Evolutionary conservation across 2,113 vertebrate species (phyloP).

Genomic region (Nipponia nippon): DNA sequence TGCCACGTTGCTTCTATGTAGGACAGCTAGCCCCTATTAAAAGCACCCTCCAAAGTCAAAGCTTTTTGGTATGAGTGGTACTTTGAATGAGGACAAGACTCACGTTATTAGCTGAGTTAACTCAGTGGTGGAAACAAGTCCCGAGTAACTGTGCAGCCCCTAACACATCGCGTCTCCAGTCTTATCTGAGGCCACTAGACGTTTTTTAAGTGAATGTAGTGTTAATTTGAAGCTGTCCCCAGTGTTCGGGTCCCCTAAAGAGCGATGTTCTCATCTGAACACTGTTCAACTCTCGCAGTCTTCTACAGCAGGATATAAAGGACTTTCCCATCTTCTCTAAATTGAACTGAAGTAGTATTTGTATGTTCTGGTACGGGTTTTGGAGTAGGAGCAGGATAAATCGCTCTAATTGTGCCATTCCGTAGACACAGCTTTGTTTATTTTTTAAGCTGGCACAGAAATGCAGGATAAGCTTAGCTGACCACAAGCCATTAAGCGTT

Average conservation of each 20-base stretch:
- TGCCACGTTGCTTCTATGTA: accelerated
- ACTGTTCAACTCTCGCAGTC: background rate
- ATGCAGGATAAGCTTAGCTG: background rate
- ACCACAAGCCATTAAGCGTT: slow-evolving; percentile 31
- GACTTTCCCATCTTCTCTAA: background rate
- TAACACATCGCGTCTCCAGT: background rate
- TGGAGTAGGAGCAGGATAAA: background rate
- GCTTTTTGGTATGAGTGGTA: background rate
- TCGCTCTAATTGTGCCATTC: background rate
- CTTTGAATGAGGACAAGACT: background rate
- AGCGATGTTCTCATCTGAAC: background rate
- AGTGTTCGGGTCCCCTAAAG: background rate
- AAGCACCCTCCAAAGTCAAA: background rate
- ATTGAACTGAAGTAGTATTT: background rate
- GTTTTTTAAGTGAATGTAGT: background rate
- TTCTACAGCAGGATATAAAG: background rate
- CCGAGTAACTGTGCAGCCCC: background rate
- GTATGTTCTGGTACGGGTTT: background rate
- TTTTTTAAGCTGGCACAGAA: slow-evolving; percentile 27
- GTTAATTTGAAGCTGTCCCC: background rate
- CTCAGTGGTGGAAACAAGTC: background rate
- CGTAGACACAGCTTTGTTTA: slow-evolving; percentile 25
- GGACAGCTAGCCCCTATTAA: background rate
- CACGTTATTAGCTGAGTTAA: background rate
- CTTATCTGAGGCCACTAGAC: background rate